Evolutionary conservation across 2,888 invertebrate species (phyloP), one percentile per base, ranked within the genome.

Genomic region (Pollenia amentaria): DNA sequence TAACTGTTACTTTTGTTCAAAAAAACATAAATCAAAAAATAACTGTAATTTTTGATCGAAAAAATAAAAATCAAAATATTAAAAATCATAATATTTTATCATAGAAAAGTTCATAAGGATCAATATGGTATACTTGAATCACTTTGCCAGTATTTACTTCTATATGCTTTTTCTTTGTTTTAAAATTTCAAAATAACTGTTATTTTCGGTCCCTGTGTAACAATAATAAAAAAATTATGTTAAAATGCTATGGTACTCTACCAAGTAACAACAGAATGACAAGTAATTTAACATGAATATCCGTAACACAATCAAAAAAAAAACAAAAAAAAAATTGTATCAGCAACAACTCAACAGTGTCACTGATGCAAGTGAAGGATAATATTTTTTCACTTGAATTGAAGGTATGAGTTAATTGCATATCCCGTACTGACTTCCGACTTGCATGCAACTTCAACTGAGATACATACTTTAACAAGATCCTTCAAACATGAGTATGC

Each of bases 201-300:
- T n/a, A n/a, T n/a, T n/a, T n/a, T n/a, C n/a, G n/a, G n/a, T n/a
- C n/a, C n/a, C n/a, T n/a, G 29, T 29, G 29, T 29, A 42, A 84
- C 62, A 70, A 57, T 72, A 72, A 65, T 6, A 21, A 44, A 65
- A 55, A 18, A 51, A 55, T 21, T 55, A 55, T 82, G 18, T 55
- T 29, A 51, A 53, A 51, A 70, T 70, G 46, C 3, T 11, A 73
- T 21, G 44, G 51, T 42, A 73, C 42, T 9, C 40, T 38, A 42
- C 21, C 18, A 60, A 67, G 64, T 53, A 53, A 62, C n/a, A 48
- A 14, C 16, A 53, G 51, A 76, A 82, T 83, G 86, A 76, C 86
- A 86, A 46, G 70, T 79, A 76, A 64, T 72, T 83, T 83, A 79
- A 75, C 70, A 79, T 79, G 86, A 75, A 64, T 42, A 69, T 83